A percentile compares a stretch with the other conserved stretches of the same genome.
Conservation (phyloP, 2,113 vertebrate genomes). For the Glareola pratincola region DNA sequence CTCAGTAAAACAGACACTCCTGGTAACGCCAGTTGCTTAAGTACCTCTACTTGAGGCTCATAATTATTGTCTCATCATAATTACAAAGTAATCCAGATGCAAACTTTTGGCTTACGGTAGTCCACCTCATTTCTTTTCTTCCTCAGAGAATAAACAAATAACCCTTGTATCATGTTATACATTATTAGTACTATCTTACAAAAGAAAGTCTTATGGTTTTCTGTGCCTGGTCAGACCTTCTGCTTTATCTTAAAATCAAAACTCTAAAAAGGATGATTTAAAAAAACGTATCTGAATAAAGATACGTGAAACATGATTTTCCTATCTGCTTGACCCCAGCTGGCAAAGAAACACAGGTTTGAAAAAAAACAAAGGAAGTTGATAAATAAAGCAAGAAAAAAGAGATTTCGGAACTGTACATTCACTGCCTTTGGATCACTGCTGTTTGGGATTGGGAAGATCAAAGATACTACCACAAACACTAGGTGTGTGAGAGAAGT, state of each 20-base stretch:
- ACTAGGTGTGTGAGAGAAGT: background rate
- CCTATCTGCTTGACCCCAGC: background rate
- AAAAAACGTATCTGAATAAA: background rate
- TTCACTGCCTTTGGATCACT: background rate
- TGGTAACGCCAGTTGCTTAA: background rate
- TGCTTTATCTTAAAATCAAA: background rate
- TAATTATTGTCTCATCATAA: background rate
- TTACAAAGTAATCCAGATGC: background rate
- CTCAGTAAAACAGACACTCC: background rate
- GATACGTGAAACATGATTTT: background rate
- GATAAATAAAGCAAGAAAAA: background rate
- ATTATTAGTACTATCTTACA: background rate
- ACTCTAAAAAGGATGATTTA: background rate
- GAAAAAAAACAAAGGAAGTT: background rate
- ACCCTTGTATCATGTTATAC: background rate
- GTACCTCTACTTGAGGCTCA: background rate
- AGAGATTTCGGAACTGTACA: background rate
- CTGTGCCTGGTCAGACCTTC: background rate
- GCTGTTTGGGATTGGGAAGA: background rate
- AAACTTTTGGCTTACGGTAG: background rate
- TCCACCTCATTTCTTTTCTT: background rate
- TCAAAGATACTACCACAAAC: background rate
- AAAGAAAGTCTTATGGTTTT: background rate
- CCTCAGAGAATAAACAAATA: background rate
- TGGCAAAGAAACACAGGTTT: background rate